Percentiles rank a stretch among this genome's conserved stretches.
Conservation (phyloP, 2,797 vertebrate genomes). For the Hylomyscus alleni region DNA sequence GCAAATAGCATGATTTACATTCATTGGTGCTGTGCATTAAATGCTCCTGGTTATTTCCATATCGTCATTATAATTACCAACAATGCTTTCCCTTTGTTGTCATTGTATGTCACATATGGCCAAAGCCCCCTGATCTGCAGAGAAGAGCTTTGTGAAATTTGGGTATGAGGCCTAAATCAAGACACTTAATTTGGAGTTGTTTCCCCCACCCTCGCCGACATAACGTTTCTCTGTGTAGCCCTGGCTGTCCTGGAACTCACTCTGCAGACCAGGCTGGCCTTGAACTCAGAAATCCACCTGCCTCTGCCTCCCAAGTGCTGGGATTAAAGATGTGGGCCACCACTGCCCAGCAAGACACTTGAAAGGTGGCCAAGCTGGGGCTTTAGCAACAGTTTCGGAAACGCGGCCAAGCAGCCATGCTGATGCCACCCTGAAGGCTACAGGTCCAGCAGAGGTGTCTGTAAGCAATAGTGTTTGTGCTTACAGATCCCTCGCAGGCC, state of each 20-base stretch:
- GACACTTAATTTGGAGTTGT: neutral
- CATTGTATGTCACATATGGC: slow-evolving; percentile 5
- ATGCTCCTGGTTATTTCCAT: slow-evolving; percentile 58
- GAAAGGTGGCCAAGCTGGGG: neutral
- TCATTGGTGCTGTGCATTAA: slow-evolving; percentile 46
- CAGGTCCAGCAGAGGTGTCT: neutral
- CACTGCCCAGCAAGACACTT: too few species aligned
- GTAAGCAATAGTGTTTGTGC: neutral
- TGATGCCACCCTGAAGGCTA: neutral
- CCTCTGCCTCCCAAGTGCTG: too few species aligned
- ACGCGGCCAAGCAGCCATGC: neutral
- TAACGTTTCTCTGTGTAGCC: too few species aligned
- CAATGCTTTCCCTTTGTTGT: neutral
- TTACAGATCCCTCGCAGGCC: neutral
- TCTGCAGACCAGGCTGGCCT: too few species aligned
- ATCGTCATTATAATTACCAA: slow-evolving; percentile 47
- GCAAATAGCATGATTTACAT: slow-evolving; percentile 71
- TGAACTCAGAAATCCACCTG: too few species aligned
- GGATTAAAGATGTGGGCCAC: too few species aligned
- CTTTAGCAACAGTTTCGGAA: slow-evolving; percentile 1
- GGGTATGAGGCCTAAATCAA: neutral
- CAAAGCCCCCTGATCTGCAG: neutral
- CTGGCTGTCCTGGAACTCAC: too few species aligned
- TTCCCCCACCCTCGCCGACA: too few species aligned
- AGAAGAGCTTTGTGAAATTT: neutral